phyloP scores from a whole-genome alignment of 2,888 invertebrate genomes.

The Nymphalis c-album region DNA sequence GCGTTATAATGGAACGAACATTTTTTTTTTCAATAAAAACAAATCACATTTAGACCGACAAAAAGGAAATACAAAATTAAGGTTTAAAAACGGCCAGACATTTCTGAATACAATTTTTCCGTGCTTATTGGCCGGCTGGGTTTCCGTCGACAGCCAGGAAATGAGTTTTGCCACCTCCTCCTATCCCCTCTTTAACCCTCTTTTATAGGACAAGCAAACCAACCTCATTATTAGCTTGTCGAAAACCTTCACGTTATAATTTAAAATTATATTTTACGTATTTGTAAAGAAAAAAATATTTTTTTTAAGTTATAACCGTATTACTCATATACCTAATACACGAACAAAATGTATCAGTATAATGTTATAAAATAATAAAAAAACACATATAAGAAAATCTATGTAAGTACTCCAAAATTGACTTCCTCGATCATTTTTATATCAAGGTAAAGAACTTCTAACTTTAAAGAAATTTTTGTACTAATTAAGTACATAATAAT shows the following conservation, averaged over 20 bases:
- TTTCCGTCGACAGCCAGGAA: conserved; percentile 73
- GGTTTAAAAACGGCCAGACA: conserved; percentile 57
- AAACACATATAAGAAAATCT: too few species aligned
- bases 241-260: conserved; percentile 40
- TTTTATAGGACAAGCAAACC: conserved; percentile 58
- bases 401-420: too few species aligned
- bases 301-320: too few species aligned
- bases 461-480: too few species aligned
- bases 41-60: conserved; percentile 32
- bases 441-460: too few species aligned
- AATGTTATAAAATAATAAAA: too few species aligned
- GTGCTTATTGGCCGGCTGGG: conserved; percentile 68
- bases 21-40: conserved; percentile 11
- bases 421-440: too few species aligned
- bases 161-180: conserved; percentile 66
- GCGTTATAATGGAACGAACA: conserved; percentile 5
- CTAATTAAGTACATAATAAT: too few species aligned
- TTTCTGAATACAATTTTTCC: conserved; percentile 68
- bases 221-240: conserved; percentile 67
- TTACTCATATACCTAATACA: too few species aligned
- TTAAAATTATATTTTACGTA: conserved; percentile 35
- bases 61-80: conserved; percentile 62
- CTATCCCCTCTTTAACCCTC: conserved; percentile 30
- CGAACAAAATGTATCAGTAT: too few species aligned
- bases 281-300: conserved; percentile 24